Conservation (phyloP, 2,888 invertebrate genomes). For the Cheilosia pagana region DNA sequence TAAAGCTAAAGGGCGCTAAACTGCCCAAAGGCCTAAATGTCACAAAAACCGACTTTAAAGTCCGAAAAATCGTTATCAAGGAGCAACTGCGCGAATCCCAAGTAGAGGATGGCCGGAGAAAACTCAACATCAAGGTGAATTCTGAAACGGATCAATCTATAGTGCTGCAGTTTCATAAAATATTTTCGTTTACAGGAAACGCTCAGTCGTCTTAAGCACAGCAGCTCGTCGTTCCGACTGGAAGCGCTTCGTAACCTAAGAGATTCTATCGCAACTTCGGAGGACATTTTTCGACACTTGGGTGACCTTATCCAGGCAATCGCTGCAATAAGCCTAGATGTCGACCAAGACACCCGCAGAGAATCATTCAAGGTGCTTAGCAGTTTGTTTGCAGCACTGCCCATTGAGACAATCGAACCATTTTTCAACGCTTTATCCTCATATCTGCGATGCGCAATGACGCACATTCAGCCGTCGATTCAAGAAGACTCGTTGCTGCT, state of each 20-base stretch:
- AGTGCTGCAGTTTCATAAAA: not conserved
- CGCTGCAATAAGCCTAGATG: constrained; percentile 88
- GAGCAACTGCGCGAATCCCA: constrained; percentile 88
- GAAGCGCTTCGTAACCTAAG: constrained; percentile 81
- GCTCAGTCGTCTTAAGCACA: constrained; percentile 84
- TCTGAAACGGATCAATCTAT: no score
- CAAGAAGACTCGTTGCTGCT: constrained; percentile 93
- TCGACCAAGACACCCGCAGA: constrained; percentile 86
- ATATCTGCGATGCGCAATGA: constrained; percentile 94
- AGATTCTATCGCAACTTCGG: constrained; percentile 83
- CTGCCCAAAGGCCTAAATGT: constrained; percentile 95
- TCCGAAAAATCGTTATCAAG: constrained; percentile 92
- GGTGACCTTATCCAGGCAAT: constrained; percentile 88
- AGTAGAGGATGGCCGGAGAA: constrained; percentile 88
- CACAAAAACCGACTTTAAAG: constrained; percentile 94
- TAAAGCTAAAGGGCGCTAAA: constrained; percentile 92
- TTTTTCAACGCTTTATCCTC: constrained; percentile 91
- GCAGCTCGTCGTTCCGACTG: constrained; percentile 81
- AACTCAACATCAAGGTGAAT: constrained; percentile 86
- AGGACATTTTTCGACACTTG: constrained; percentile 85
- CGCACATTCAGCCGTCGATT: constrained; percentile 91
- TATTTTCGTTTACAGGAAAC: constrained; percentile 78
- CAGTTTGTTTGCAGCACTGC: constrained; percentile 78
- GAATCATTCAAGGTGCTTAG: constrained; percentile 84
- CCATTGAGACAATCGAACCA: constrained; percentile 83